These are phyloP conservation scores for Pseudochirops cupreus DNA, from an alignment of 2,797 vertebrate genomes.

Conservation along the genomic window DNA sequence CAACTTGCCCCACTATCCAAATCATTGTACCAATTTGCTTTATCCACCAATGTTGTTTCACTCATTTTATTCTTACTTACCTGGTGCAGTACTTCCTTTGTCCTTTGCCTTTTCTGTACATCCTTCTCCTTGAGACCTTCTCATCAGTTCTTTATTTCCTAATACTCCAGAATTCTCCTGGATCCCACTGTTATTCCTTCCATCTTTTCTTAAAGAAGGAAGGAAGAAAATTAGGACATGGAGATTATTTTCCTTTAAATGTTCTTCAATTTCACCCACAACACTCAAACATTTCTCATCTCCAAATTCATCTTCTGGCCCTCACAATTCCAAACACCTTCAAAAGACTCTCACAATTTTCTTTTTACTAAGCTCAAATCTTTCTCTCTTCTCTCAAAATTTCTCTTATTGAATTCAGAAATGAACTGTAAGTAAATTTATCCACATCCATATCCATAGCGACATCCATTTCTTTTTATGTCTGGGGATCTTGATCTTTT, in stretches of 20 bases:
- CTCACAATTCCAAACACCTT: neutral
- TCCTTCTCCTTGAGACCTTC: neutral
- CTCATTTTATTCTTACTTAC: neutral
- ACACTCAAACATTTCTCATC: neutral
- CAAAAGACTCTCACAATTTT: neutral
- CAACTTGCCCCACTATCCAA: neutral
- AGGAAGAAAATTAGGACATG: neutral
- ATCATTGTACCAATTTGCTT: neutral
- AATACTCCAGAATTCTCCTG: neutral
- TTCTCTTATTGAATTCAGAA: neutral
- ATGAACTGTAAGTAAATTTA: neutral
- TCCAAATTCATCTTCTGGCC: neutral
- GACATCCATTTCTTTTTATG: neutral
- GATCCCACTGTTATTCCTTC: neutral
- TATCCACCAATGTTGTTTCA: neutral
- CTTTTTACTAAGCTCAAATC: neutral
- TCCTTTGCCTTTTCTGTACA: neutral
- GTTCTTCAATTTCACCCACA: neutral
- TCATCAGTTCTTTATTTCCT: neutral
- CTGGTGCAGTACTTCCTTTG: neutral
- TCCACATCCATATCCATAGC: neutral
- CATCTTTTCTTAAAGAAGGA: neutral
- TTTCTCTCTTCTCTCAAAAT: neutral
- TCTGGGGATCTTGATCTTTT: neutral
- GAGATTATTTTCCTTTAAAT: neutral